phyloP scores from a whole-genome alignment of 2,113 vertebrate genomes.

The Mesoclemmys tuberculata region DNA sequence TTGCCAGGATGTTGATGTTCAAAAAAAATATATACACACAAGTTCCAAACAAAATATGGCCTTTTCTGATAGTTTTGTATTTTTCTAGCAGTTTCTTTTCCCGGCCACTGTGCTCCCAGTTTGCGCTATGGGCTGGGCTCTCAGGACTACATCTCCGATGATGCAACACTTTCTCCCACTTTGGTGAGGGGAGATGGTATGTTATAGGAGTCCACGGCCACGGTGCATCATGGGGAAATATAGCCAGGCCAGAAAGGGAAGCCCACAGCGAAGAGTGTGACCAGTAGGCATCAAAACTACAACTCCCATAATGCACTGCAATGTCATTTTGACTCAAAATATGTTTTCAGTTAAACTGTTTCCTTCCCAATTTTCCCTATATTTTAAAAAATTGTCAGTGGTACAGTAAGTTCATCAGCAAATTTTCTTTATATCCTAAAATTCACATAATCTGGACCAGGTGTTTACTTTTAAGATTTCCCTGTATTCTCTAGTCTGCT shows the following conservation, averaged over 20 bases:
- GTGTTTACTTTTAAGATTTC: neutral
- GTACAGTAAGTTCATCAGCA: neutral
- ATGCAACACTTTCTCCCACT: neutral
- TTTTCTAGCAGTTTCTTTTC: neutral
- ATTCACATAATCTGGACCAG: neutral
- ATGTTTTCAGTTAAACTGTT: neutral
- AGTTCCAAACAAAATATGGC: neutral
- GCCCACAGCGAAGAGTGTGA: neutral
- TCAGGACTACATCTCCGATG: neutral
- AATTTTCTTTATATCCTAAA: neutral
- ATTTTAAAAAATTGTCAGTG: neutral
- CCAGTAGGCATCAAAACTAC: neutral
- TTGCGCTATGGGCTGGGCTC: conserved; percentile 11
- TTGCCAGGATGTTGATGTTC: conserved; percentile 56
- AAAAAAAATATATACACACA: neutral
- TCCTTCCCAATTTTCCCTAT: neutral
- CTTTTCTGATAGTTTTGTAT: neutral
- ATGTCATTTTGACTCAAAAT: neutral
- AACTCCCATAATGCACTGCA: neutral
- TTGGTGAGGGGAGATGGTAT: neutral
- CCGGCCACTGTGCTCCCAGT: conserved; percentile 10
- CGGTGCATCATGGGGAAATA: neutral
- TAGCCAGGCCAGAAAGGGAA: neutral
- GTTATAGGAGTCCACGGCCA: neutral
- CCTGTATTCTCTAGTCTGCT: neutral